Base-by-base conservation (phyloP, 2,113 vertebrate species). In the Mugil cephalus region DNA sequence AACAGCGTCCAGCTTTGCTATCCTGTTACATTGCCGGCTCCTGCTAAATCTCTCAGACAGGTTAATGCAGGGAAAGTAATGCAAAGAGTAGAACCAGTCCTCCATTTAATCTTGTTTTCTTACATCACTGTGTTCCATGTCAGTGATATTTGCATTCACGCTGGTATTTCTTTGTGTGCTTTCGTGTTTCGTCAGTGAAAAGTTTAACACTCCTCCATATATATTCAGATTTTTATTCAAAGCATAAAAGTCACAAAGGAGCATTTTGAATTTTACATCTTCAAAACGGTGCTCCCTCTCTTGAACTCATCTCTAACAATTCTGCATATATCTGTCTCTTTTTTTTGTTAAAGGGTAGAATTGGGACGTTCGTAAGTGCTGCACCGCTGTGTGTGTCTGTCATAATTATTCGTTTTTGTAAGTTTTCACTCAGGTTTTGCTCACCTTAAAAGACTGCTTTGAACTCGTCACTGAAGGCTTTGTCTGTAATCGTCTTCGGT, bases 401-500 rank as follows among this genome's bases (percentile, higher is more conserved):
- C 6, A 7, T 58, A 68, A 74, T 80, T 73, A 67, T 66, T 69
- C 13, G 63, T 70, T 73, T 80, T 74, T 62, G 34, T 51, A 69
- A 35, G 24, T 87, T 83, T 79, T 66, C 77, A 47, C 62, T 6
- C 4, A 59, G 64, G 58, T 74, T 83, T 77, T 50, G 53, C 48
- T 59, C 58, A 62, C 40, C 58, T 17, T 10, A 72, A 78, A 53
- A 69, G 64, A 74, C 51, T 54, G 70, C 79, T 84, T 77, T 85
- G 74, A 85, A 85, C 56, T 79, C 30, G 38, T 83, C 79, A 69
- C 52, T 42, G 50, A 36, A 69, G 55, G 69, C 73, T 83, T 48
- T 81, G 47, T 74, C 58, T 58, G 60, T 77, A 83, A 87, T 80
- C 68, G 59, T 18, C 70, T 17, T 50, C 75, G 19, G 58, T 55